phyloP scores from a whole-genome alignment of 2,888 invertebrate genomes.

The Copidosoma aretas region DNA sequence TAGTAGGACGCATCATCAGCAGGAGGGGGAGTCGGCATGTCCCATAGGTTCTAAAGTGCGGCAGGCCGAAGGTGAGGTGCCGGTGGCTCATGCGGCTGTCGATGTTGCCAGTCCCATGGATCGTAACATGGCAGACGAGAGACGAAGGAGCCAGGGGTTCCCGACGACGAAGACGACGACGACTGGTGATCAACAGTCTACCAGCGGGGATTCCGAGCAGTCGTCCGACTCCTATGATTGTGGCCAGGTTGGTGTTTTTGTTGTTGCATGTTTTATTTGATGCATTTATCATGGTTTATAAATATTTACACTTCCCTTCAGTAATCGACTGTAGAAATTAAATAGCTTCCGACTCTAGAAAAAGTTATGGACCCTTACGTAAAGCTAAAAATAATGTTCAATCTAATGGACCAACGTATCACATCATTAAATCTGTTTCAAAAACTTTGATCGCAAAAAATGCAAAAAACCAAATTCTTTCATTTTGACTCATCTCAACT shows the following conservation, averaged over 20 bases:
- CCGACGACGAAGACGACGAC: too few species aligned
- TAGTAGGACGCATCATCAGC: constrained; percentile 53
- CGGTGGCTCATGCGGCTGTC: constrained; percentile 57
- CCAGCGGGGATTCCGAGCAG: constrained; percentile 54
- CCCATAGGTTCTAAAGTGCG: constrained; percentile 39
- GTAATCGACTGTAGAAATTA: too few species aligned
- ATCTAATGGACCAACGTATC: too few species aligned
- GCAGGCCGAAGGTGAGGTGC: constrained; percentile 46
- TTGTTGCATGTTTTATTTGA: constrained; percentile 9
- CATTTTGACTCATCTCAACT: too few species aligned
- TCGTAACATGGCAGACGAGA: constrained; percentile 60
- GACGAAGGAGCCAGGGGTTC: constrained; percentile 53
- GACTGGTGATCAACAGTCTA: constrained; percentile 44
- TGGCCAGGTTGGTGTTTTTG: constrained; percentile 54
- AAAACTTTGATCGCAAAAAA: too few species aligned
- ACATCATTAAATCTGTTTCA: too few species aligned
- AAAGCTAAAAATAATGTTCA: too few species aligned
- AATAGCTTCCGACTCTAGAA: too few species aligned
- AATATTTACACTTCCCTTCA: too few species aligned
- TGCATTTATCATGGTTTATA: too few species aligned
- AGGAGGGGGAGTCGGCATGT: constrained; percentile 44
- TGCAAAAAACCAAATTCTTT: too few species aligned
- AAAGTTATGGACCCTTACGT: too few species aligned
- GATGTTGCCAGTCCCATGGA: constrained; percentile 62
- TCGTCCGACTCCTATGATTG: constrained; percentile 56